A percentile compares a stretch with the other conserved stretches of the same genome.
Conservation (phyloP, 1,140 invertebrate species). For the Hylyphantes graminicola region DNA sequence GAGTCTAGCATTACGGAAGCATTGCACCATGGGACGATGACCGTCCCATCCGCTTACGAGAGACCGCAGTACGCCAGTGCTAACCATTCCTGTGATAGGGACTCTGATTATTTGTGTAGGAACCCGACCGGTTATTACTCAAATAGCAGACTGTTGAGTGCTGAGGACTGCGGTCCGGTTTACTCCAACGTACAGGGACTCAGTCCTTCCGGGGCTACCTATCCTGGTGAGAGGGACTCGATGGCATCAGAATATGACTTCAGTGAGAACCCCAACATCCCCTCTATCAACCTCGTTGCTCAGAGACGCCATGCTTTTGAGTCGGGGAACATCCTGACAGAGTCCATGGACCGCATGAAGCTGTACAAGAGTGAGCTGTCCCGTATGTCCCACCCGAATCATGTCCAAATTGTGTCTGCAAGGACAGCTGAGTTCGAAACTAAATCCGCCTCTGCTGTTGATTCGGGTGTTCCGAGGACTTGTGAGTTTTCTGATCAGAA, state of each 20-base stretch:
- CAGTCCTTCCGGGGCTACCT: not conserved
- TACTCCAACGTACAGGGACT: not conserved
- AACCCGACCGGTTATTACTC: not conserved
- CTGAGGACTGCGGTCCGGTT: not conserved
- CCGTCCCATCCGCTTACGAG: constrained; percentile 11
- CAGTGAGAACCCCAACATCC: constrained; percentile 63
- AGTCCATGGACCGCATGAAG: constrained; percentile 74
- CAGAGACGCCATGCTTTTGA: constrained; percentile 81
- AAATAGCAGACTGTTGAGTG: constrained; percentile 4
- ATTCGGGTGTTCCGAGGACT: not conserved
- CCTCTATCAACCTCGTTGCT: constrained; percentile 64
- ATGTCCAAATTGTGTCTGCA: constrained; percentile 79
- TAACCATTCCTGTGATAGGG: constrained; percentile 50
- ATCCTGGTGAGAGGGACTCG: constrained; percentile 30
- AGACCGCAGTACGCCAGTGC: constrained; percentile 5
- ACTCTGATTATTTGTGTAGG: constrained; percentile 14
- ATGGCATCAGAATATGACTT: constrained; percentile 22
- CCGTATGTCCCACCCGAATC: constrained; percentile 75
- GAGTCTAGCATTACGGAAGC: constrained; percentile 40
- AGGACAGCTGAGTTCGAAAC: constrained; percentile 80
- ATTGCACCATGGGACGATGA: not conserved
- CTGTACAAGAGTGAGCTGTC: constrained; percentile 80
- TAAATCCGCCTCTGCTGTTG: constrained; percentile 10
- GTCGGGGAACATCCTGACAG: constrained; percentile 69
- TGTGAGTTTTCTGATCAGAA: not conserved